Conservation (phyloP, 2,888 invertebrate species). For the Drosophila flavopinicola region DNA sequence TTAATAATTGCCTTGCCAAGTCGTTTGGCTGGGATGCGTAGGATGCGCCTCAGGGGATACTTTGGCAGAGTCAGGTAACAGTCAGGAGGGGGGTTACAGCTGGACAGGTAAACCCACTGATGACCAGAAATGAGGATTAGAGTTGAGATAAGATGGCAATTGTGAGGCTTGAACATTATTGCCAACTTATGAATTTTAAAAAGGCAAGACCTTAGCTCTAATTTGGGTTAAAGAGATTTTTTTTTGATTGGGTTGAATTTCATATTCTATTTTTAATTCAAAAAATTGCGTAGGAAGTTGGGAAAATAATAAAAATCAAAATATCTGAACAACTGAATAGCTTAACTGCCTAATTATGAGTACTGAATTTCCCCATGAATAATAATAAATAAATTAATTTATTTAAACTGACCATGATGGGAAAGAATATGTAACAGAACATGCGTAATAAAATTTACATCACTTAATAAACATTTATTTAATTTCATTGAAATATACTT, state of each 20-base stretch:
- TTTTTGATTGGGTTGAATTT: background rate
- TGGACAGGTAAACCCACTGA: conserved; percentile 29
- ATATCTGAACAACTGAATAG: too few species aligned
- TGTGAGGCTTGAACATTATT: conserved; percentile 8
- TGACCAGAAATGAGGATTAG: conserved; percentile 13
- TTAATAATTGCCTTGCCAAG: conserved; percentile 74
- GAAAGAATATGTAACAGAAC: too few species aligned
- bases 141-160: background rate
- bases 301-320: too few species aligned
- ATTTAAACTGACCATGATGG: too few species aligned
- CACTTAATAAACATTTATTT: too few species aligned
- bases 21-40: conserved; percentile 47
- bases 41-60: conserved; percentile 40
- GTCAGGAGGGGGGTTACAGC: too few species aligned
- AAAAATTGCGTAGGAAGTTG: background rate
- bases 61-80: too few species aligned
- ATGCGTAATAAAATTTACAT: too few species aligned
- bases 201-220: background rate
- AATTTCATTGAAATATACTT: too few species aligned
- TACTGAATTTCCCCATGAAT: too few species aligned
- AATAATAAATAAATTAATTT: too few species aligned
- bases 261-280: conserved; percentile 2
- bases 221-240: background rate
- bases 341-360: too few species aligned
- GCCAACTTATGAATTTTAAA: conserved; percentile 20